Conservation (phyloP, 2,797 vertebrate genomes). For the Gephyroberyx darwinii region DNA sequence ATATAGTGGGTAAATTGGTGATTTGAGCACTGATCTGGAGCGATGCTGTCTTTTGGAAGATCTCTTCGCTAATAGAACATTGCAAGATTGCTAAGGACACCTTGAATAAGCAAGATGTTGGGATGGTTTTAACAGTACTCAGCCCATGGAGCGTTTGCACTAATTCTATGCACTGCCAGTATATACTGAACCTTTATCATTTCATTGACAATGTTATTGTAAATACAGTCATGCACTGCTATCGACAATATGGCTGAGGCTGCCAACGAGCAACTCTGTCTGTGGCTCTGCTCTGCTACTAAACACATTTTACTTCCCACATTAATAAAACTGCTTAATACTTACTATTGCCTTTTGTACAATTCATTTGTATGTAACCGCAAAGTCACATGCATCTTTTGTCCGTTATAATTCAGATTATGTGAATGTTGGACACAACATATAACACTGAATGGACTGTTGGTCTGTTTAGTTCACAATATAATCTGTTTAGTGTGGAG, state of each 20-base stretch:
- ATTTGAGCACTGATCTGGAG: background rate
- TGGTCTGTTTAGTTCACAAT: background rate
- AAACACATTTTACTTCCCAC: background rate
- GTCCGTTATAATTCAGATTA: background rate
- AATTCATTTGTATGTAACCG: background rate
- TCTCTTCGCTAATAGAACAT: background rate
- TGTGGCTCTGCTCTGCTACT: background rate
- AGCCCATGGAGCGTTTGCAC: background rate
- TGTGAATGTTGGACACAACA: background rate
- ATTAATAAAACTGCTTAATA: background rate
- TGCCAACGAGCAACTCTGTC: background rate
- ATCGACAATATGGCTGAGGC: background rate
- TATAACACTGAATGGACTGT: background rate
- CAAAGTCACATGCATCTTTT: background rate
- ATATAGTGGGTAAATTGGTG: background rate
- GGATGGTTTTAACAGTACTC: slow-evolving; percentile 18
- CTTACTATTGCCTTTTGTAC: background rate
- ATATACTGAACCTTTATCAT: slow-evolving; percentile 10
- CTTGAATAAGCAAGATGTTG: slow-evolving; percentile 18
- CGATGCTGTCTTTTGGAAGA: slow-evolving; percentile 9
- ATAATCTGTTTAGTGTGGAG: background rate
- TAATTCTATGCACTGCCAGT: slow-evolving; percentile 14
- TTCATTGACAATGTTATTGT: background rate
- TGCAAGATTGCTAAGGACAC: background rate
- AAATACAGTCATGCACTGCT: slow-evolving; percentile 5